These are phyloP conservation scores for Okamejei kenojei DNA, from an alignment of 2,797 vertebrate species.

Conservation along the genomic window DNA sequence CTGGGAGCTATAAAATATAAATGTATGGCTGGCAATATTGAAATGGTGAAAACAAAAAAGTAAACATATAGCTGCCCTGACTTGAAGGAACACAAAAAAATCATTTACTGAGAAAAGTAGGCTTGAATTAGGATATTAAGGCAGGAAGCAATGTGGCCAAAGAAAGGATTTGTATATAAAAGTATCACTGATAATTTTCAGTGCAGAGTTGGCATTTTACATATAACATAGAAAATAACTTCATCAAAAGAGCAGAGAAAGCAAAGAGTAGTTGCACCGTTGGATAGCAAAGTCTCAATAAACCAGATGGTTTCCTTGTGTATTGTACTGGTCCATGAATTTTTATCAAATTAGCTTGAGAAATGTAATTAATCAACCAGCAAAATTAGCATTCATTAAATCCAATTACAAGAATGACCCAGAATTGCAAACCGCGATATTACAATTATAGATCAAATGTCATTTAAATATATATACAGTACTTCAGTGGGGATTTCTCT, in stretches of 20 bases:
- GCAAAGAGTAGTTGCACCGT: neutral
- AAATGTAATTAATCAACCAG: neutral
- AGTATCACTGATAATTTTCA: neutral
- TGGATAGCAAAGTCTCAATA: neutral
- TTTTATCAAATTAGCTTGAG: neutral
- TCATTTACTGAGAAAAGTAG: neutral
- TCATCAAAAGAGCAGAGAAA: neutral
- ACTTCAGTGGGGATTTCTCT: neutral
- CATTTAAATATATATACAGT: neutral
- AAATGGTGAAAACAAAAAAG: neutral
- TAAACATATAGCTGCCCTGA: neutral
- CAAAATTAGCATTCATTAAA: neutral
- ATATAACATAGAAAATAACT: neutral
- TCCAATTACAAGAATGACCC: neutral
- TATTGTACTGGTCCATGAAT: neutral
- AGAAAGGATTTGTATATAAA: neutral
- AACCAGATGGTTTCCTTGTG: neutral
- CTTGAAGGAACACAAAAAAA: neutral
- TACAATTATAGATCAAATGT: neutral
- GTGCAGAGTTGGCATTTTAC: neutral
- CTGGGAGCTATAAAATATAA: neutral
- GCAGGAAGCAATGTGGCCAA: neutral
- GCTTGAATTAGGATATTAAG: neutral
- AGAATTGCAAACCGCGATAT: neutral
- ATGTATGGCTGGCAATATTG: neutral